Base-by-base conservation (phyloP, 2,888 invertebrate species). In the Amblyjoppa fuscipennis region DNA sequence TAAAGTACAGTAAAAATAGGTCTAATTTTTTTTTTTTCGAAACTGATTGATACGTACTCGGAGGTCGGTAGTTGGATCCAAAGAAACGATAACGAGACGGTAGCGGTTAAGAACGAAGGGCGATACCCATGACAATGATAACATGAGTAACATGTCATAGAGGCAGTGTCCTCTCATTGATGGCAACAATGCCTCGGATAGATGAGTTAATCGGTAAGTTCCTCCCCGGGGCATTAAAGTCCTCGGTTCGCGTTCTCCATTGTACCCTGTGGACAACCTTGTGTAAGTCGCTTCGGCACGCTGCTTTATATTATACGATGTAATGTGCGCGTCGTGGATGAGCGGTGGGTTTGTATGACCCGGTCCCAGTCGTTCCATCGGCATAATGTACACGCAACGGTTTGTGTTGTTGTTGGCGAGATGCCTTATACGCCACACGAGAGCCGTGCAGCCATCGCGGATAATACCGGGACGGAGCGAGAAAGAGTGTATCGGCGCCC, bases 151-250 rank as follows among this genome's bases (percentile, higher is more conserved):
- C 80, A 85, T n/a, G 34, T 66, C 79, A 73, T 74, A 68, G 31
- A 79, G 66, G 75, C 78, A 85, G 90, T 92, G 90, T 92, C 91
- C 92, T 92, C 92, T 91, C 92, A 93, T 93, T 94, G 92, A 93
- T 90, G 89, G 91, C 92, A 94, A 94, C 94, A 94, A 94, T 93
- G 92, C 92, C 88, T 88, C 88, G 88, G 91, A 91, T 93, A 93
- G 93, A 94, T 94, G 94, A 94, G 93, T 94, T 94, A 94, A 94
- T 94, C 93, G 94, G 91, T 90, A 92, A 94, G 94, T 94, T 94
- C 94, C 94, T 94, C 92, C 91, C 91, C 90, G 89, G 89, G 90
- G 90, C 85, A 85, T 89, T 89, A 89, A 90, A 90, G 89, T 90
- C 81, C 71, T 83, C 88, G 87, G 83, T 87, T 89, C 89, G 89